phyloP scores from a whole-genome alignment of 2,113 vertebrate species.

The Ia io region DNA sequence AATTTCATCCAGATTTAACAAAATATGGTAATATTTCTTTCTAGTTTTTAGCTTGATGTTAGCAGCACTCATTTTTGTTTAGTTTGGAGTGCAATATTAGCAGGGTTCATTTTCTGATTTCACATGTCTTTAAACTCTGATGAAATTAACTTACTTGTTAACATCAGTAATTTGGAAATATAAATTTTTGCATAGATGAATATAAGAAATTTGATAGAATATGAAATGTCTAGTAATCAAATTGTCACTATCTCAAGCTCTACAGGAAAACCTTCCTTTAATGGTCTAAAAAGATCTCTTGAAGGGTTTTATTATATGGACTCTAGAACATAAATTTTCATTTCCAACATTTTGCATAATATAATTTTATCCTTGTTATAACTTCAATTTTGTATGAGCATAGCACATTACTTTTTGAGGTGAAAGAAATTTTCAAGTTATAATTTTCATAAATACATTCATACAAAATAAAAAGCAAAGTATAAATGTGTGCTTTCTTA shows the following conservation, averaged over 20 bases:
- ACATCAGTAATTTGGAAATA: not conserved
- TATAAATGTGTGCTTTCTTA: not conserved
- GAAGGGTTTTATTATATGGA: not conserved
- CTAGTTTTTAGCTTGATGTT: not conserved
- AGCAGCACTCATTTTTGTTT: not conserved
- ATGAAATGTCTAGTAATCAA: not conserved
- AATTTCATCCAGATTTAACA: not conserved
- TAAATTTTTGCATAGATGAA: not conserved
- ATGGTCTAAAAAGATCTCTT: not conserved
- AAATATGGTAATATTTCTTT: not conserved
- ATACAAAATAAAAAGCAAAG: not conserved
- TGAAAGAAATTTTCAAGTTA: not conserved
- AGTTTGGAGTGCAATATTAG: not conserved
- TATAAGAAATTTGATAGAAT: not conserved
- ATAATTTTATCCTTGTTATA: not conserved
- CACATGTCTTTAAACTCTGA: not conserved
- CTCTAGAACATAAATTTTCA: not conserved
- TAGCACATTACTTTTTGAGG: not conserved
- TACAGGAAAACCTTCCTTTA: not conserved
- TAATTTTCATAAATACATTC: not conserved
- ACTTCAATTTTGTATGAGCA: not conserved
- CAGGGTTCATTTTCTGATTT: not conserved
- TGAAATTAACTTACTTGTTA: not conserved
- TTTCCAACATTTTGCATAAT: not conserved
- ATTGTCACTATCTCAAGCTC: not conserved